Conservation (phyloP, 2,888 invertebrate genomes). For the Eupithecia subumbrata region DNA sequence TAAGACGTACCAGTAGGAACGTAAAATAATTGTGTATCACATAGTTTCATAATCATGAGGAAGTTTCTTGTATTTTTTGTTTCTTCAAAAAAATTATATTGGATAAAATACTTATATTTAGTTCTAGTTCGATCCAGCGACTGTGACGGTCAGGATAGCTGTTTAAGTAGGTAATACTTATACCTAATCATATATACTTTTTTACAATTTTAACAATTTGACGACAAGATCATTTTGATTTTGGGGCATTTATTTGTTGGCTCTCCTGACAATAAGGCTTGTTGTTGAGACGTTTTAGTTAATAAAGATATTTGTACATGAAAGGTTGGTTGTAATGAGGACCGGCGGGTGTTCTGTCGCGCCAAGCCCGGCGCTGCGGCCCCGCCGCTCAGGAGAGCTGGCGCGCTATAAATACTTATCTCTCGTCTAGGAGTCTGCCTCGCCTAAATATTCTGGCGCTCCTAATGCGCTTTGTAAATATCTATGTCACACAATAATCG, state of each 20-base stretch:
- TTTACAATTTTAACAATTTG: slow-evolving; percentile 69
- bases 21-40: slow-evolving; percentile 66
- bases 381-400: slow-evolving; percentile 28
- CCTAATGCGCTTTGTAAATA: slow-evolving; percentile 82
- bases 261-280: slow-evolving; percentile 73
- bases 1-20: slow-evolving; percentile 77
- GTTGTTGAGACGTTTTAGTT: slow-evolving; percentile 75
- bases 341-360: slow-evolving; percentile 34
- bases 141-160: slow-evolving; percentile 70
- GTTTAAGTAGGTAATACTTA: slow-evolving; percentile 64
- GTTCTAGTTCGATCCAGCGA: slow-evolving; percentile 67
- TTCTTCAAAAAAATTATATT: slow-evolving; percentile 55
- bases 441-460: slow-evolving; percentile 77
- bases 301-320: slow-evolving; percentile 74
- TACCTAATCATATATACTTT: slow-evolving; percentile 43
- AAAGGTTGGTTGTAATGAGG: slow-evolving; percentile 41
- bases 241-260: slow-evolving; percentile 75
- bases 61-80: slow-evolving; percentile 58
- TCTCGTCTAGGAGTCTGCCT: slow-evolving; percentile 70
- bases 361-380: slow-evolving; percentile 37
- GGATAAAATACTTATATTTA: slow-evolving; percentile 59
- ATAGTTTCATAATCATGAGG: slow-evolving; percentile 73
- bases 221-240: slow-evolving; percentile 69
- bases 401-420: slow-evolving; percentile 49
- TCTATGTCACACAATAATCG: slow-evolving; percentile 83